Conservation (phyloP, 2,113 vertebrate genomes). For the Athene noctua region DNA sequence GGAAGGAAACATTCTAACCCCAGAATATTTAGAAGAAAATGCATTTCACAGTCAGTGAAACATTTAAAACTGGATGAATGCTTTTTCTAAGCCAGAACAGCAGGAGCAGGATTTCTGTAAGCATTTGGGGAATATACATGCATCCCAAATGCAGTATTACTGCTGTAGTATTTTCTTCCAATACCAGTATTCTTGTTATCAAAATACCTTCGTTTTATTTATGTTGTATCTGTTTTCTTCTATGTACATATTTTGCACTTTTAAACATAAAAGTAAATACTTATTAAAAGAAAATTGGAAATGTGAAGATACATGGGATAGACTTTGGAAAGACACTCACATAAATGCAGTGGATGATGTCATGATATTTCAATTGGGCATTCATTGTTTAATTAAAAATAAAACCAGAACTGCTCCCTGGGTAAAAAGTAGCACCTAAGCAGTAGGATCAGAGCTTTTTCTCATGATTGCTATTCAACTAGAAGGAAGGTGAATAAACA, state of each 20-base stretch:
- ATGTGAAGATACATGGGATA: not conserved
- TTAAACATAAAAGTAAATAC: not conserved
- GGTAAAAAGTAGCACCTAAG: not conserved
- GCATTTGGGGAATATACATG: not conserved
- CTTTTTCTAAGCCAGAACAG: not conserved
- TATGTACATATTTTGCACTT: not conserved
- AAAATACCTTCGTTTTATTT: not conserved
- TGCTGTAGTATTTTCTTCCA: not conserved
- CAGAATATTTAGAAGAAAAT: not conserved
- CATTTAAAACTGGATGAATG: not conserved
- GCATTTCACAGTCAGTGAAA: not conserved
- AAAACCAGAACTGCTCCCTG: not conserved
- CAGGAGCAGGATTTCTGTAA: not conserved
- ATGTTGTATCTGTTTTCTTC: not conserved
- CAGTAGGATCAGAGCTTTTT: not conserved
- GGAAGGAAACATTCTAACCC: conserved; percentile 5
- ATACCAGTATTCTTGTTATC: not conserved
- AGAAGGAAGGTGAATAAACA: not conserved
- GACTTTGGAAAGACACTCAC: not conserved
- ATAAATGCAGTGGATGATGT: not conserved
- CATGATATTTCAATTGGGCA: not conserved
- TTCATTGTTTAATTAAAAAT: not conserved
- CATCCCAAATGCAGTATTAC: not conserved
- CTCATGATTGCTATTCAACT: not conserved
- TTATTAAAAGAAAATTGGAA: not conserved